A percentile compares a stretch with the other conserved stretches of the same genome.
Evolutionary conservation across 1,140 invertebrate genomes (phyloP).

Genomic region (Ceratosolen fusciceps): DNA sequence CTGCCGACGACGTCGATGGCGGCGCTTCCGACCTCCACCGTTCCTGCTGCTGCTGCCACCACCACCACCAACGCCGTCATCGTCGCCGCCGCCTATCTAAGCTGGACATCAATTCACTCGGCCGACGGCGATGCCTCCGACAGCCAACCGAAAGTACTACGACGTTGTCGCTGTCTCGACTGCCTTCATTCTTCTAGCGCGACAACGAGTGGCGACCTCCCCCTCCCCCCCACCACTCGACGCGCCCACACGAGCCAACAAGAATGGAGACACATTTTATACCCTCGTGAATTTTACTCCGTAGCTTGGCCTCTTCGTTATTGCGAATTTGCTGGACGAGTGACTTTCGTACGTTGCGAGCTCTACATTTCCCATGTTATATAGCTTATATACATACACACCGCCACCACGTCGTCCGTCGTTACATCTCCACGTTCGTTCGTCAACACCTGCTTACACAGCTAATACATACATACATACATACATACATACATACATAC

Average conservation of each 20-base stretch:
- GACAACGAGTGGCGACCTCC: neutral
- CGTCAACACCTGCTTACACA: too few relatives aligned
- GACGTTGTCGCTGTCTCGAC: neutral
- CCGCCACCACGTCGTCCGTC: too few relatives aligned
- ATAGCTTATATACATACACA: neutral
- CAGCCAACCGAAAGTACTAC: too few relatives aligned
- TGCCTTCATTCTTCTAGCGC: neutral
- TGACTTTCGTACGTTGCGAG: constrained; percentile 35
- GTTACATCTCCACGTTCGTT: too few relatives aligned
- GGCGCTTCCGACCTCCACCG: too few relatives aligned
- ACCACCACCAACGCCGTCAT: too few relatives aligned
- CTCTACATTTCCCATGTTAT: constrained; percentile 1
- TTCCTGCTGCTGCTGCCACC: too few relatives aligned
- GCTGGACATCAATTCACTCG: too few relatives aligned
- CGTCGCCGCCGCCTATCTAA: too few relatives aligned
- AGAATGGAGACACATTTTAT: constrained; percentile 7
- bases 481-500: neutral
- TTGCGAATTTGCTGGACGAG: constrained; percentile 29
- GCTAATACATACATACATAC: neutral
- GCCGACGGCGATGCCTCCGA: too few relatives aligned
- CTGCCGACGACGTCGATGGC: too few relatives aligned
- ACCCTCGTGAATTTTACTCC: constrained; percentile 11
- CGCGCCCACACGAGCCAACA: neutral
- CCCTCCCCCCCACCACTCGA: neutral
- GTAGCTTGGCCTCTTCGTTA: neutral